phyloP scores from a whole-genome alignment of 2,797 vertebrate genomes.

The Enteromius anoplus region DNA sequence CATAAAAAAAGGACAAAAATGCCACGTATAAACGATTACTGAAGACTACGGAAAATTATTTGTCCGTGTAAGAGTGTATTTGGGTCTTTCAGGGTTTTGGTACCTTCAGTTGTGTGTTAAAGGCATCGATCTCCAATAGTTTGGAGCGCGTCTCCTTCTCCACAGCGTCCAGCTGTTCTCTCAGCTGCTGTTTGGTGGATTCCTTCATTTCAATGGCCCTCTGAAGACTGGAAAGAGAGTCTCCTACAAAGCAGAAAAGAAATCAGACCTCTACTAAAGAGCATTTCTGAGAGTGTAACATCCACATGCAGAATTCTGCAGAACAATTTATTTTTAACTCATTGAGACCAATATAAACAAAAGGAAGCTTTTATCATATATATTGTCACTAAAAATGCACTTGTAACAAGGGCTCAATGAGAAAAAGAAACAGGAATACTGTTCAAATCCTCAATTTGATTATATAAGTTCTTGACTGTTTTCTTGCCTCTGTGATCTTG shows the following conservation, averaged over 20 bases:
- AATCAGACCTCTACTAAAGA: background rate
- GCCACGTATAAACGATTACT: background rate
- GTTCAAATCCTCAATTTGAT: background rate
- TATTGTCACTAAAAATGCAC: background rate
- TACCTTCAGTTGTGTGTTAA: conserved; percentile 98
- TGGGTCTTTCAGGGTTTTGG: background rate
- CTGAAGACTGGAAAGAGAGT: conserved; percentile 91
- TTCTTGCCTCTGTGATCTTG: background rate
- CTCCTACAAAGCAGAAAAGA: conserved; percentile 76
- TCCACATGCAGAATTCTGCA: too few relatives aligned
- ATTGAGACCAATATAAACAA: background rate
- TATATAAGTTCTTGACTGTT: background rate
- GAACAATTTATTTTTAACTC: background rate
- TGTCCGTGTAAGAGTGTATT: background rate
- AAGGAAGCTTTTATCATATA: background rate
- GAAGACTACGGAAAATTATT: background rate
- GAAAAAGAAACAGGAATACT: background rate
- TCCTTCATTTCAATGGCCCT: conserved; percentile 94
- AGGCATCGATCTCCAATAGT: conserved; percentile 94
- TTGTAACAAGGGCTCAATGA: background rate
- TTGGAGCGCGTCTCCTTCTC: conserved; percentile 94
- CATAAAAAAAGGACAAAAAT: background rate
- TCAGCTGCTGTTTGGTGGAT: conserved; percentile 85
- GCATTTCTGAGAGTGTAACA: background rate
- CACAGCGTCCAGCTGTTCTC: conserved; percentile 91